Evolutionary conservation across 2,113 vertebrate genomes (phyloP).

Genomic region (Zeus faber): DNA sequence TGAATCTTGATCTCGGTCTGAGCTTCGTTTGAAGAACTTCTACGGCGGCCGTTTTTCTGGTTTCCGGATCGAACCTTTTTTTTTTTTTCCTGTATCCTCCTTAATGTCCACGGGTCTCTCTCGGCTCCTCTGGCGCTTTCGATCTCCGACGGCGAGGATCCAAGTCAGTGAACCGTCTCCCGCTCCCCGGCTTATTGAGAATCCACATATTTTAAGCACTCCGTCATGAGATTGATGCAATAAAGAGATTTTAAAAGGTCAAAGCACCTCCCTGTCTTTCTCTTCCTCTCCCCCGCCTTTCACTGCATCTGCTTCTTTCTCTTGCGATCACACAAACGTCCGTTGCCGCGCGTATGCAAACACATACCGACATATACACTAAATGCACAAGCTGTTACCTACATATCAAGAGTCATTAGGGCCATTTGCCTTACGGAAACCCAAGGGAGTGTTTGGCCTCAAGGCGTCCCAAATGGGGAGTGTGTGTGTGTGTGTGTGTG

Average conservation of each 20-base stretch:
- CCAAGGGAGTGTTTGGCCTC: constrained; percentile 54
- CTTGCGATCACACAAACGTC: constrained; percentile 2
- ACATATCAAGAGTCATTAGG: constrained; percentile 60
- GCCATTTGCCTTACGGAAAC: constrained; percentile 57
- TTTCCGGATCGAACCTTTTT: too few relatives aligned
- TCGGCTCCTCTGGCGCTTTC: not conserved
- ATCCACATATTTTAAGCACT: too few relatives aligned
- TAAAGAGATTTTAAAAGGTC: constrained; percentile 15
- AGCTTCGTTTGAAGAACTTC: too few relatives aligned
- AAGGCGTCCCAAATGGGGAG: constrained; percentile 52
- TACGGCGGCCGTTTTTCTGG: too few relatives aligned
- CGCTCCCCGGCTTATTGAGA: too few relatives aligned
- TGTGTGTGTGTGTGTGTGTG: constrained; percentile 39
- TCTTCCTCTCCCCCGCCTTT: not conserved
- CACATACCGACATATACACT: constrained; percentile 6
- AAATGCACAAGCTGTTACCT: constrained; percentile 52
- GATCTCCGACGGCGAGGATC: constrained; percentile 11
- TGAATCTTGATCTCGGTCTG: too few relatives aligned
- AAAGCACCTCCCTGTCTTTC: constrained; percentile 5
- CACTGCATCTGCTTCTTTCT: not conserved
- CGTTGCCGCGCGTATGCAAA: not conserved
- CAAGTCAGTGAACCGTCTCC: not conserved
- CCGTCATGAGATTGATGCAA: not conserved
- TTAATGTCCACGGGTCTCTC: too few relatives aligned
- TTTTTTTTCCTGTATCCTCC: too few relatives aligned